Base-by-base conservation (phyloP, 2,888 invertebrate genomes). In the Macrophya annulata region DNA sequence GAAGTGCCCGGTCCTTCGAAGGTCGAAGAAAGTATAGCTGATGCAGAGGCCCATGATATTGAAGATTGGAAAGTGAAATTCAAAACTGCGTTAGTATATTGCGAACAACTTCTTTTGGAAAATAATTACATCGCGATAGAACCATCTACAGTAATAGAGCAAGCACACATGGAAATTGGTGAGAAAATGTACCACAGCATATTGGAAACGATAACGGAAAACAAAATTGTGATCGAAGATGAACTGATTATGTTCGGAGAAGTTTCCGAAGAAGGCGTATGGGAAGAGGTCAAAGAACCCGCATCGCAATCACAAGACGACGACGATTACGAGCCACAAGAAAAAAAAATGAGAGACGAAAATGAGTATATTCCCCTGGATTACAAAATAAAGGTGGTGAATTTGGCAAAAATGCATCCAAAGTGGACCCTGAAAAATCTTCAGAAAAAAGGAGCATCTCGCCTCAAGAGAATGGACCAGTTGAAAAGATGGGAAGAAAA, bases 151-250 rank as follows among this genome's bases (percentile, higher is more conserved):
- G 40, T 55, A 40, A 86, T 86, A 68, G 51, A 85, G 40, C 21
- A 85, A 45, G 85, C 84, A 85, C 77, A 83, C 51, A 85, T 85
- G 84, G 48, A 79, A 62, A 68, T 87, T 15, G 86, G 85, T 40
- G 62, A 86, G 48, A 85, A 87, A 84, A 25, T 87, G 12, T 86
- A 76, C 48, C 12, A 84, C 68, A 17, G 40, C 37, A 85, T 77
- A 37, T 4, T 84, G 40, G 68, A 87, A 25, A 86, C 85, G 74
- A 40, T 86, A 15, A 62, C 40, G 15, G 87, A 86, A 37, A 87
- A 86, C 62, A 84, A 31, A 48, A 17, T 86, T 55, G 72, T 87
- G 17, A 72, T 5, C 25, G 86, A 86, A 25, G 87, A 87, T 25
- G 85, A 87, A 68, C 81, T 86, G 15, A 85, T 86, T 40, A 79